Evolutionary conservation across 1,140 invertebrate species (phyloP).

Genomic region (Lepidotrigona ventralis): DNA sequence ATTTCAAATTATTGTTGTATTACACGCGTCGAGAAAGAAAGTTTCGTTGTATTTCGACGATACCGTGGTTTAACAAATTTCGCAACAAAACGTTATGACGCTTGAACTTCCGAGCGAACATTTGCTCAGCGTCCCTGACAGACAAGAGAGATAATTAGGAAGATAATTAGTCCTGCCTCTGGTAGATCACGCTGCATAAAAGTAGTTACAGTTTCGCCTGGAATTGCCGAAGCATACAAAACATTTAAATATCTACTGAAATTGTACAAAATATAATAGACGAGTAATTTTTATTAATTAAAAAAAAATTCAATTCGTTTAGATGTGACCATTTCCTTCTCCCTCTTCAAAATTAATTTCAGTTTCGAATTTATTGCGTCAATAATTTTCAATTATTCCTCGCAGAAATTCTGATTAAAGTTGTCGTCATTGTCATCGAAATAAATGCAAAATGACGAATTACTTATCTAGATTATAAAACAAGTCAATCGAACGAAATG

Average conservation of each 20-base stretch:
- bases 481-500: not conserved
- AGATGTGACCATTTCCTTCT: no score
- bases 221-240: not conserved
- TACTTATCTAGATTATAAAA: not conserved
- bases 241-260: no score
- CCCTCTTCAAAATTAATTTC: no score
- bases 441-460: not conserved
- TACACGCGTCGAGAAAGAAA: not conserved
- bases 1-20: not conserved
- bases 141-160: not conserved
- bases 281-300: no score
- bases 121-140: not conserved
- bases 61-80: not conserved
- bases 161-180: constrained; percentile 3
- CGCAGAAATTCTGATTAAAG: not conserved
- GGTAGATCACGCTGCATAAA: not conserved
- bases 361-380: not conserved
- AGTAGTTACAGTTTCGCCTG: not conserved
- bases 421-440: not conserved
- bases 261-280: no score
- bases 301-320: no score
- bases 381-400: not conserved
- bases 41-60: not conserved
- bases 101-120: not conserved
- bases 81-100: not conserved